Base-by-base conservation (phyloP, 2,888 invertebrate genomes). In the Mythimna lalbum region DNA sequence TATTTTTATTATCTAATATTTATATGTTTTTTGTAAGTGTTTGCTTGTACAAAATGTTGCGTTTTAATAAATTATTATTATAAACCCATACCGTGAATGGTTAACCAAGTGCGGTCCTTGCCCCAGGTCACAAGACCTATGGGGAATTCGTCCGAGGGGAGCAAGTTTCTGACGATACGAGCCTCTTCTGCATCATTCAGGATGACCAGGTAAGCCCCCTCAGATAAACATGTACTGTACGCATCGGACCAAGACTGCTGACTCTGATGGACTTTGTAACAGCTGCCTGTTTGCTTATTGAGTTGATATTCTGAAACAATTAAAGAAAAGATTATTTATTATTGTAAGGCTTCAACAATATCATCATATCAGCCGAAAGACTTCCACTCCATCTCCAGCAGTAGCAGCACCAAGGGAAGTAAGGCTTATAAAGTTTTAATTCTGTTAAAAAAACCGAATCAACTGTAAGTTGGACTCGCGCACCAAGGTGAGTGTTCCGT, bases 181-280 rank as follows among this genome's bases (percentile, higher is more conserved):
- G 76, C 68, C n/a, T 77, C 76, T 23, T 27, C 56, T 1, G 50
- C 33, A 1, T 80, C 43, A 19, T 77, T 61, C 27, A 75, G 9
- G 39, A 77, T 80, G 19, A 63, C 67, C 76, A 77, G 60, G 52
- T 77, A 12, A 0, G 66, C 63, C 0, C 76, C 76, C 52, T 77
- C 76, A 14, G 67, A 61, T 5, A 60, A 47, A 23, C 76, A 77
- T 23, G 56, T 61, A 17, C 23, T 56, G 60, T 74, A 63, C 1
- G 76, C 76, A 0, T 63, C 50, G 5, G 23, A 5, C 76, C 76
- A 77, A 0, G 21, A 21, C 33, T 49, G 31, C 4, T 10, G 12
- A 0, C 53, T 47, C 0, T 0, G 10, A 36, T 77, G 76, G 1
- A 61, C 9, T 33, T 80, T 77, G 23, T 77, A 77, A 43, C 80